A percentile compares a stretch with the other conserved stretches of the same genome.
Conservation (phyloP, 2,888 invertebrate genomes). For the Schizaphis graminum region DNA sequence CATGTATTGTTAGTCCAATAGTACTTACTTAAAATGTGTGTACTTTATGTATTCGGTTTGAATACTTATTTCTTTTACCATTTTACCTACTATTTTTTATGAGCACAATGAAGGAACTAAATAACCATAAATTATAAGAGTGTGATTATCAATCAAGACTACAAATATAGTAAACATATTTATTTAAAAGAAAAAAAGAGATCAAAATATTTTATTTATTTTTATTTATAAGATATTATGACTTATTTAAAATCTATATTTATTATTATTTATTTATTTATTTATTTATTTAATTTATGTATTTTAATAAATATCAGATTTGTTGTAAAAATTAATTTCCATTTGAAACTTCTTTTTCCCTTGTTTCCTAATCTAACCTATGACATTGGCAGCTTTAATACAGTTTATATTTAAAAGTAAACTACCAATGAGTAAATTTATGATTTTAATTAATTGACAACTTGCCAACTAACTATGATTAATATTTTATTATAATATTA, state of each 20-base stretch:
- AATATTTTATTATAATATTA: not conserved
- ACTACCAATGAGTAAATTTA: not conserved
- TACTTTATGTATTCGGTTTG: not conserved
- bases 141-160: constrained; percentile 18
- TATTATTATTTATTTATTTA: constrained; percentile 46
- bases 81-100: constrained; percentile 34
- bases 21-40: not conserved
- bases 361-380: not conserved
- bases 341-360: not conserved
- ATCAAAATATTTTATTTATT: constrained; percentile 44
- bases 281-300: constrained; percentile 57
- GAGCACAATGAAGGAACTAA: constrained; percentile 12
- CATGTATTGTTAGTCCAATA: constrained; percentile 1
- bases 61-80: constrained; percentile 29
- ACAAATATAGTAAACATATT: constrained; percentile 20
- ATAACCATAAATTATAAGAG: constrained; percentile 4
- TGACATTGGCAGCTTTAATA: not conserved
- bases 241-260: constrained; percentile 27
- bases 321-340: constrained; percentile 23
- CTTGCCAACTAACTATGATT: not conserved
- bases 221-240: constrained; percentile 21
- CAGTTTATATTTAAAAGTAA: not conserved
- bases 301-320: constrained; percentile 37
- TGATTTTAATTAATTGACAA: constrained; percentile 26
- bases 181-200: constrained; percentile 46